phyloP scores from a whole-genome alignment of 2,888 invertebrate species.

The Mechanitis messenoides region DNA sequence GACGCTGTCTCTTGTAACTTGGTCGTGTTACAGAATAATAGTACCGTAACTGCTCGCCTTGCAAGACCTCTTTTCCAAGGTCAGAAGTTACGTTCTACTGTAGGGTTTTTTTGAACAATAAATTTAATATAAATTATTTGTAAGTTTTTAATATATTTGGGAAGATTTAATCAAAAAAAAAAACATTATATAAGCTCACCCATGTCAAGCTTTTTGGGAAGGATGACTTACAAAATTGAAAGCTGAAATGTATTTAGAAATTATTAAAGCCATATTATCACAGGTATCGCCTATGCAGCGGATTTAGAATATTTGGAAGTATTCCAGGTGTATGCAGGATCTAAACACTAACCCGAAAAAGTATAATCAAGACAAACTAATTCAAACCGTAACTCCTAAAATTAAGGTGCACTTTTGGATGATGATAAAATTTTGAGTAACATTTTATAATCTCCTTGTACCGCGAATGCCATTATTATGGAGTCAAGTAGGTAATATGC shows the following conservation, averaged over 20 bases:
- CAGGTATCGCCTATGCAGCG: conserved; percentile 28
- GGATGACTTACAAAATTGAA: conserved; percentile 4
- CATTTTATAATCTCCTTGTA: conserved; percentile 19
- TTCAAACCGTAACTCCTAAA: conserved; percentile 1
- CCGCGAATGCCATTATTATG: conserved; percentile 30
- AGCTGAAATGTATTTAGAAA: conserved; percentile 30
- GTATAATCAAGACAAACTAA: background rate
- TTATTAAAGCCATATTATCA: conserved; percentile 35
- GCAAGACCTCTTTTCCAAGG: too few relatives aligned
- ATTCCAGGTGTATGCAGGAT: conserved; percentile 31
- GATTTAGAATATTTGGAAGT: conserved; percentile 34
- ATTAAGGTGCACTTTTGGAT: conserved; percentile 10
- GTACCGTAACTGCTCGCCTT: too few relatives aligned
- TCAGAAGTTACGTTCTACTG: too few relatives aligned
- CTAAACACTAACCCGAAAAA: conserved; percentile 10
- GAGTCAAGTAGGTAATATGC: conserved; percentile 32
- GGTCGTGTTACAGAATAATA: too few relatives aligned
- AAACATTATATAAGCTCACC: too few relatives aligned
- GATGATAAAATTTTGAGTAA: conserved; percentile 6
- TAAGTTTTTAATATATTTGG: too few relatives aligned
- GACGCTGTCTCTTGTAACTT: too few relatives aligned
- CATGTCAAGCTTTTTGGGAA: too few relatives aligned
- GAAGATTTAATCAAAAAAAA: too few relatives aligned
- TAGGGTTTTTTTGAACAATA: too few relatives aligned
- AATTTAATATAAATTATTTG: too few relatives aligned